A percentile compares a stretch with the other conserved stretches of the same genome.
Evolutionary conservation across 1,140 invertebrate genomes (phyloP).

Genomic region (Varroa destructor): DNA sequence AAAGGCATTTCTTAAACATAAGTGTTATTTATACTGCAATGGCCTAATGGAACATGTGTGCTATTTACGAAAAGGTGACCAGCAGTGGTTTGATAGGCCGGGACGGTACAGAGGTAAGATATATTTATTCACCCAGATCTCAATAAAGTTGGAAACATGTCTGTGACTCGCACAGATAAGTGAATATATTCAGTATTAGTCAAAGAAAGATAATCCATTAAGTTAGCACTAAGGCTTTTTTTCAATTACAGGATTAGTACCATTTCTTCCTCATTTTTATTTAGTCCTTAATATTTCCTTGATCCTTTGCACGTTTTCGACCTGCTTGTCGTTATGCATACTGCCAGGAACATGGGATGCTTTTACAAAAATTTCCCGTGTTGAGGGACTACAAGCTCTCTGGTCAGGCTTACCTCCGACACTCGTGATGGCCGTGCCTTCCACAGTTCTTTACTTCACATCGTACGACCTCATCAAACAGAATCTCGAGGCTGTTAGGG

Average conservation of each 20-base stretch:
- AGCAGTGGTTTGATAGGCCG: conserved; percentile 35
- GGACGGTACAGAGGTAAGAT: conserved; percentile 64
- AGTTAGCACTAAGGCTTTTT: too few relatives aligned
- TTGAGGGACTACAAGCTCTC: conserved; percentile 74
- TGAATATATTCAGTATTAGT: too few relatives aligned
- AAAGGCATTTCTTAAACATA: conserved; percentile 61
- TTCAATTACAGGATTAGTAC: too few relatives aligned
- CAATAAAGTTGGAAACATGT: too few relatives aligned
- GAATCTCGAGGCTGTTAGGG: conserved; percentile 32
- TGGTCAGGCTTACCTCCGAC: conserved; percentile 97
- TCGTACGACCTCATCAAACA: conserved; percentile 43
- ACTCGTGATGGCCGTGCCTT: conserved; percentile 49
- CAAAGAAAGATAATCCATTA: too few relatives aligned
- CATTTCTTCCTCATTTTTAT: too few relatives aligned
- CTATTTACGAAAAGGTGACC: conserved; percentile 51
- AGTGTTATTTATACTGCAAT: conserved; percentile 93
- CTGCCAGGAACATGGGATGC: conserved; percentile 59
- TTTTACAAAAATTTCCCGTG: conserved; percentile 72
- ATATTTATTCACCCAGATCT: conserved; percentile 33
- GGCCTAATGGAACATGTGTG: conserved; percentile 99
- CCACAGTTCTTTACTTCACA: conserved; percentile 47
- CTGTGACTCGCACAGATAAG: too few relatives aligned
- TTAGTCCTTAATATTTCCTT: too few relatives aligned
- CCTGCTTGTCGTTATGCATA: not conserved
- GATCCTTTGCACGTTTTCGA: too few relatives aligned